Conservation (phyloP, 92 coral and sea anemone genomes). For the Epizoanthus ramosus region DNA sequence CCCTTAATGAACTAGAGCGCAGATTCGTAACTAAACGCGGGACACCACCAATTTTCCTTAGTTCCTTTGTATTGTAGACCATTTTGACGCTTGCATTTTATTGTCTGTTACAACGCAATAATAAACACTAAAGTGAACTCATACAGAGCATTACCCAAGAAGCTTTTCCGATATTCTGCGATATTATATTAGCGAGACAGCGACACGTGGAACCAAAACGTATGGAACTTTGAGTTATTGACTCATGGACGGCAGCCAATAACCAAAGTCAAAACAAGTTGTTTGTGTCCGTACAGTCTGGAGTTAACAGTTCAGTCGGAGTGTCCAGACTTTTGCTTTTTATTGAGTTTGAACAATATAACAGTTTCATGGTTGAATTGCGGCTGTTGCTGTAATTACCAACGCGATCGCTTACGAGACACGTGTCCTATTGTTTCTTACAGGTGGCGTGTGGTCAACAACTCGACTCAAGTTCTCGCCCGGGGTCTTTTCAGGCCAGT, state of each 20-base stretch:
- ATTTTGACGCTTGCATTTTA: neutral
- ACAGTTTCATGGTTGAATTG: slow-evolving; percentile 25
- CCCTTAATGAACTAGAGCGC: neutral
- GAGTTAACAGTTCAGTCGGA: neutral
- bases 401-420: slow-evolving; percentile 20
- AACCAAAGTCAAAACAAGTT: neutral
- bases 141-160: neutral
- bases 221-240: neutral
- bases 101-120: neutral
- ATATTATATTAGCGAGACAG: neutral
- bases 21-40: neutral
- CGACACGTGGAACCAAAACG: neutral
- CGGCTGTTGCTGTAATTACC: slow-evolving; percentile 7
- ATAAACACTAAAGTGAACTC: neutral
- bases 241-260: neutral
- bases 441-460: slow-evolving; percentile 32
- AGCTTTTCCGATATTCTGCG: neutral
- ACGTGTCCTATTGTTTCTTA: slow-evolving; percentile 27
- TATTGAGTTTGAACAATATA: slow-evolving; percentile 7
- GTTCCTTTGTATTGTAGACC: neutral
- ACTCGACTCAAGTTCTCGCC: neutral
- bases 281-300: slow-evolving; percentile 3
- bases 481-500: neutral
- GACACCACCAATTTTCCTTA: neutral
- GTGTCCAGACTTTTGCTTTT: neutral